Conservation (phyloP, 1,140 invertebrate genomes). For the Xylocopa sonorina region DNA sequence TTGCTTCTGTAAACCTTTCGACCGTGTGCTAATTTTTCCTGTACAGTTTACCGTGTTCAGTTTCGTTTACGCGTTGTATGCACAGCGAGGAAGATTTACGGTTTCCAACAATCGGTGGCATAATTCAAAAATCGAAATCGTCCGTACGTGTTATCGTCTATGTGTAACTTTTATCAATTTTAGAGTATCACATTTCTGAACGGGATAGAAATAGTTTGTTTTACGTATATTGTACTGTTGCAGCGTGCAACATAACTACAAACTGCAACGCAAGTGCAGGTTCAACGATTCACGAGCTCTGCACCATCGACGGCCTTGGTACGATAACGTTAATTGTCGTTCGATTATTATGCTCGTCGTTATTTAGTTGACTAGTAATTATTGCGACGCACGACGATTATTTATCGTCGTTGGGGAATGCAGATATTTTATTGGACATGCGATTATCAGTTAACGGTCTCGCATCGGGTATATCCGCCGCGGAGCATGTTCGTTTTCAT, state of each 20-base stretch:
- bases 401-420: not conserved
- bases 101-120: not conserved
- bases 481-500: not conserved
- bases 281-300: slow-evolving; percentile 73
- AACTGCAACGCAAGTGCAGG: slow-evolving; percentile 58
- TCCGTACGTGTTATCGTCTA: no score
- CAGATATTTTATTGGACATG: not conserved
- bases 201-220: no score
- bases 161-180: no score
- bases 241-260: slow-evolving; percentile 72
- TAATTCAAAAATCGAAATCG: slow-evolving; percentile 1
- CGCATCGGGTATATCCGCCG: not conserved
- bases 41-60: slow-evolving; percentile 16
- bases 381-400: not conserved
- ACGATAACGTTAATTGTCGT: slow-evolving; percentile 62
- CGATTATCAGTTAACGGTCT: not conserved
- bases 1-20: not conserved
- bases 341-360: slow-evolving; percentile 46
- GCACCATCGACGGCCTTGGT: slow-evolving; percentile 76
- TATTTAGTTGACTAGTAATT: not conserved
- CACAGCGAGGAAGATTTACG: slow-evolving; percentile 15
- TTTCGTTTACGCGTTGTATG: not conserved
- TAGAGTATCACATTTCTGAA: no score
- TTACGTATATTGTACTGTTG: slow-evolving; percentile 69
- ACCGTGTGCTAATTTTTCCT: slow-evolving; percentile 5